Evolutionary conservation across 2,888 invertebrate genomes (phyloP).

Genomic region (Rotaria socialis): DNA sequence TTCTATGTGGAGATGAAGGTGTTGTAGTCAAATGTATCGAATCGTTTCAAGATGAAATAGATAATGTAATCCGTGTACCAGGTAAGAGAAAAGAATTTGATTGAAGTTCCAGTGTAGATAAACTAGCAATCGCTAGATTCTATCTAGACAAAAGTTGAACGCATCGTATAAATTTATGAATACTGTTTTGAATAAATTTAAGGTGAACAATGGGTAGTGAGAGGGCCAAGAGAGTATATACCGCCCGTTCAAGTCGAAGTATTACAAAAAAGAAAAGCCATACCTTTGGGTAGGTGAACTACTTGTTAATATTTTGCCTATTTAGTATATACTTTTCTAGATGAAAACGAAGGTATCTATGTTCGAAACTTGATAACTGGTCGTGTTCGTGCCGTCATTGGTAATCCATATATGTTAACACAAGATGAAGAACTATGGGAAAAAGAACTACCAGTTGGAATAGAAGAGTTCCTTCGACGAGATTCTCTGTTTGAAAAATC

Average conservation of each 20-base stretch:
- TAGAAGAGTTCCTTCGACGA: constrained; percentile 49
- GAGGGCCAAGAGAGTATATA: constrained; percentile 62
- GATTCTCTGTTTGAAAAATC: constrained; percentile 53
- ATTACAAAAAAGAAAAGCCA: constrained; percentile 59
- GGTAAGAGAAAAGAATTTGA: constrained; percentile 62
- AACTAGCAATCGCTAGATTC: no score
- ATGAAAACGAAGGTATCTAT: constrained; percentile 63
- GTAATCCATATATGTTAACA: constrained; percentile 62
- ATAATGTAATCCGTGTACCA: constrained; percentile 52
- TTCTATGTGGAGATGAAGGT: constrained; percentile 62
- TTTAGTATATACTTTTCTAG: constrained; percentile 48
- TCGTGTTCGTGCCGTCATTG: constrained; percentile 60
- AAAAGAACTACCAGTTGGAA: constrained; percentile 58
- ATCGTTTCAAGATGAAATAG: constrained; percentile 50
- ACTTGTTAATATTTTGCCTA: not conserved
- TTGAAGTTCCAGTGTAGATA: no score
- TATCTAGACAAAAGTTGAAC: no score
- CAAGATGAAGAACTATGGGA: constrained; percentile 60
- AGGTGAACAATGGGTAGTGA: constrained; percentile 62
- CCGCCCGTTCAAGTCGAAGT: constrained; percentile 63
- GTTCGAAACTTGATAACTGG: constrained; percentile 58
- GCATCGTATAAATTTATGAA: constrained; percentile 50
- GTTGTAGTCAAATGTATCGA: constrained; percentile 58
- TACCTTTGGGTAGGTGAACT: constrained; percentile 54
- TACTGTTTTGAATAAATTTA: no score